Base-by-base conservation (phyloP, 23 tunicate genomes). In the Oikopleura albicans region DNA sequence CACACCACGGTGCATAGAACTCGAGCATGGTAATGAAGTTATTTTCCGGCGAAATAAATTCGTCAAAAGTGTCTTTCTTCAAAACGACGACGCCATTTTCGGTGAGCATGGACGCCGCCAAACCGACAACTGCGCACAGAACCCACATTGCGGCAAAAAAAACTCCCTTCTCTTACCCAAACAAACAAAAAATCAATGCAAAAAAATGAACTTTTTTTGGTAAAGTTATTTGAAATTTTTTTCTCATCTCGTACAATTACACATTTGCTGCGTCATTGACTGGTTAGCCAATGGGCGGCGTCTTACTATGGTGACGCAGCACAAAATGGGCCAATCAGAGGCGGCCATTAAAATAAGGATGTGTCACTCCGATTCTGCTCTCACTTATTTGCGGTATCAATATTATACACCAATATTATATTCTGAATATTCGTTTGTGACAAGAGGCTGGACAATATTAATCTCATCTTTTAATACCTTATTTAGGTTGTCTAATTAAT, bases 1-100 rank as follows among this genome's bases (percentile, higher is more conserved):
- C 99, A 76, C 99, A 95, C 99, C 99, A 95, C 0, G 99, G 99
- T 4, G 99, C 99, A 87, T 95, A 95, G 83, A 95, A 95, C 37
- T 71, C 79, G 36, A 71, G 2, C 79, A 71, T 71, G 33, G 34
- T 29, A 2, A 71, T 37, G 4, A 12, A 12, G 79, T 71, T 71
- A 29, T 71, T 71, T 16, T 16, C 79, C 31, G 79, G 79, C 28
- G 28, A 2, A 29, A 71, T 71, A 29, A 12, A 71, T 29, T 71
- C 35, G 37, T 71, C 79, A 16, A 16, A 71, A 71, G 79, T 16
- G 31, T 71, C 79, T 16, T 71, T 37, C 31, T 71, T 71, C 4
- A 71, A 37, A 4, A 71, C 79, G 36, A 71, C 79, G 79, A 71
- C 79, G 27, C 79, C 79, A 12, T 16, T 29, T 31, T 71, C 79